Evolutionary conservation across 2,113 vertebrate species (phyloP), one percentile per base, ranked within the genome.

Genomic region (Camelus bactrianus): DNA sequence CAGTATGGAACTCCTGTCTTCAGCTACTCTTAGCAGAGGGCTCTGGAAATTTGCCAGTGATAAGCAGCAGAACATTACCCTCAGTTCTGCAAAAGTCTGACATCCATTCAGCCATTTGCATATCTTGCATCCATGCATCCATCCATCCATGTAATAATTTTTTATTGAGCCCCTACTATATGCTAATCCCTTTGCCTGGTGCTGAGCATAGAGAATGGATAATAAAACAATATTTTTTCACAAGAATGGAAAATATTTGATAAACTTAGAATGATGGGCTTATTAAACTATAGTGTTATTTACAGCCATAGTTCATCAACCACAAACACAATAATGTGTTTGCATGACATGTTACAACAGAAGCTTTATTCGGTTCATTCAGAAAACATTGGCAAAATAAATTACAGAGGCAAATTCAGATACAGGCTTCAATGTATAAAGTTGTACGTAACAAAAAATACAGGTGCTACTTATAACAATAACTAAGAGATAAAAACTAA

Each of bases 401-500:
- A 97, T 96, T 98, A 97, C 96, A 98, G 97, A 98, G 98, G 97
- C 98, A 98, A 98, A 98, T 97, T 98, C 98, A 98, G 98, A 98
- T 98, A 98, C 98, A 98, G 98, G 98, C 97, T 98, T 98, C 98
- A 98, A 99, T 98, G 97, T 98, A 98, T 98, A 94, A 98, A 97
- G 98, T 97, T 98, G 98, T 98, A 94, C 98, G 98, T 98, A 99
- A 99, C 98, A 98, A 96, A 98, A 98, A 98, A 98, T 98, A 98
- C 98, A 99, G 94, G 97, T 98, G 98, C 98, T 98, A 99, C 98
- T 98, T 98, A 98, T 97, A 98, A 98, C 98, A 99, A 99, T 99
- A 99, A 99, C 98, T 99, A 99, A 99, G 99, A 98, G 98, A 97
- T 98, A 99, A 98, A 98, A 98, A 99, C 98, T 98, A 99, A 98